These are phyloP conservation scores for Acromyrmex echinatior DNA, from an alignment of 1,140 invertebrate genomes.

Conservation along the genomic window DNA sequence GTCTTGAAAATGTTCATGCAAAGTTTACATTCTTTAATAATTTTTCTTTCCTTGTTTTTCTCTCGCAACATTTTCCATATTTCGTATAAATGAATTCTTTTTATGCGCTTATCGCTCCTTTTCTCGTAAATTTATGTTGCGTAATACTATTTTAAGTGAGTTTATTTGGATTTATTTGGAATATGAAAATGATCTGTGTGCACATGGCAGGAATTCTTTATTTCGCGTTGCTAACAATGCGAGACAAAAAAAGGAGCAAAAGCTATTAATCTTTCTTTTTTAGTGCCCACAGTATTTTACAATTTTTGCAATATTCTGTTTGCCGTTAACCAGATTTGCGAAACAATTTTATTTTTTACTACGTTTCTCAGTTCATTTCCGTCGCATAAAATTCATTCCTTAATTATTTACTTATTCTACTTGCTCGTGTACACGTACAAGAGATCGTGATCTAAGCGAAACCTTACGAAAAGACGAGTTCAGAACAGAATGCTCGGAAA, in stretches of 20 bases:
- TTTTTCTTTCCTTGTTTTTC: not conserved
- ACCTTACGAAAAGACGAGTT: conserved; percentile 4
- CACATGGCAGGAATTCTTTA: conserved; percentile 31
- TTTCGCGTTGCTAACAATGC: conserved; percentile 52
- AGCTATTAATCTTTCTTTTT: not conserved
- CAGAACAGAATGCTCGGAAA: not conserved
- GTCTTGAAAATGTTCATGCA: not conserved
- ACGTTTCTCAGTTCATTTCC: not conserved
- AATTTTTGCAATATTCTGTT: not conserved
- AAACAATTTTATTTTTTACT: not conserved
- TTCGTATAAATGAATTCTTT: conserved; percentile 7
- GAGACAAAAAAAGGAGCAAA: not conserved
- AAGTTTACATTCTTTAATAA: not conserved
- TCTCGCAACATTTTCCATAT: not conserved
- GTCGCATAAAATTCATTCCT: not conserved
- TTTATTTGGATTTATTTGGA: conserved; percentile 31
- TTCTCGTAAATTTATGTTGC: conserved; percentile 28
- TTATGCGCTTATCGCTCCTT: not conserved
- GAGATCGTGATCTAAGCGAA: not conserved
- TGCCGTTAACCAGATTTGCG: not conserved
- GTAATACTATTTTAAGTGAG: not conserved
- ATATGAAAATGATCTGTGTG: conserved; percentile 34
- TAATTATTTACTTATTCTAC: conserved; percentile 8
- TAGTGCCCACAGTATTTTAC: not conserved
- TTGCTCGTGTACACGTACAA: not conserved